Conservation (phyloP, 2,888 invertebrate species). For the Apeira syringaria region DNA sequence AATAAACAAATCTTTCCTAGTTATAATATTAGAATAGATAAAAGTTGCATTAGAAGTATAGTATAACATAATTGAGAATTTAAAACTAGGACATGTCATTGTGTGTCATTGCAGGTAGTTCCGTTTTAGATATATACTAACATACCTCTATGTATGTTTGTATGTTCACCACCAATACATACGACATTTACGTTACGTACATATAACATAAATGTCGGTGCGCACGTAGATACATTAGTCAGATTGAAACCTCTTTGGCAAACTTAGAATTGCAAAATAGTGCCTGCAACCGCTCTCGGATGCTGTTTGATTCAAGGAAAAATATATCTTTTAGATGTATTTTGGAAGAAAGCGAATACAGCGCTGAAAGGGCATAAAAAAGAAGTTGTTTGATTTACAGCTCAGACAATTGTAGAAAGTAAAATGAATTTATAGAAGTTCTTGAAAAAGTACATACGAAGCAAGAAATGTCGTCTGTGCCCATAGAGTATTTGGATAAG, state of each 20-base stretch:
- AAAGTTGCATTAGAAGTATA: too few relatives aligned
- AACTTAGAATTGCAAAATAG: constrained; percentile 79
- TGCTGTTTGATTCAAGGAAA: constrained; percentile 67
- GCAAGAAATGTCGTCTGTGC: too few relatives aligned
- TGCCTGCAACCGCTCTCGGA: constrained; percentile 60
- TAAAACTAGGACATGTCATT: not conserved
- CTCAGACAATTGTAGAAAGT: too few relatives aligned
- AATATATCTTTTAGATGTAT: constrained; percentile 45
- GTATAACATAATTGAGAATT: not conserved
- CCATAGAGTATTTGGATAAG: too few relatives aligned
- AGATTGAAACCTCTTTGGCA: constrained; percentile 74
- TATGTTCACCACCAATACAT: constrained; percentile 1
- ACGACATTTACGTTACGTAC: constrained; percentile 1
- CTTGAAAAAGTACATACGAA: too few relatives aligned
- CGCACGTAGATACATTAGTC: constrained; percentile 69
- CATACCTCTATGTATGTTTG: constrained; percentile 12
- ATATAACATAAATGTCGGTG: not conserved
- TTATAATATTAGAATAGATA: too few relatives aligned
- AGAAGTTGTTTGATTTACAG: not conserved
- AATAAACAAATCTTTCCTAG: too few relatives aligned
- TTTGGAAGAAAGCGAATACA: constrained; percentile 31
- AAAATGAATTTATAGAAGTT: too few relatives aligned
- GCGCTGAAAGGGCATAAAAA: not conserved
- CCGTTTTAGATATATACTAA: too few relatives aligned
- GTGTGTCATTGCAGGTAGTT: too few relatives aligned